phyloP scores from a whole-genome alignment of 1,140 invertebrate species.

The Colletes latitarsis region DNA sequence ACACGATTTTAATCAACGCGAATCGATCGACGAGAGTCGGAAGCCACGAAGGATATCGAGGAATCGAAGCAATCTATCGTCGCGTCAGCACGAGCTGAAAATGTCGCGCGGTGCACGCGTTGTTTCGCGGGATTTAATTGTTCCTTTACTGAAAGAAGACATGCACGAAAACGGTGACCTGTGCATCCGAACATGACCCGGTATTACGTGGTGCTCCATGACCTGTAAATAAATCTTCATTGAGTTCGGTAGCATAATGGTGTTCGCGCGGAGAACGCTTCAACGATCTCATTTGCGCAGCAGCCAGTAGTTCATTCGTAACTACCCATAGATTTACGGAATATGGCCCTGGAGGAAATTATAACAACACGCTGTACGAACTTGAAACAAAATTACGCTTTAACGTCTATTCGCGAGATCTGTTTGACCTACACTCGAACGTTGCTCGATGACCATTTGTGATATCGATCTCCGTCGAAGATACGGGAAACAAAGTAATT shows the following conservation, averaged over 20 bases:
- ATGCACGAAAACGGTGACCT: constrained; percentile 9
- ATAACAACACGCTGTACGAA: not conserved
- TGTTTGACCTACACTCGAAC: no score
- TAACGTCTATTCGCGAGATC: no score
- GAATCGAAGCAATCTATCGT: no score
- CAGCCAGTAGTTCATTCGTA: not conserved
- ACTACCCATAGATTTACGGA: not conserved
- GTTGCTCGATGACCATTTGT: not conserved
- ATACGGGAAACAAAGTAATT: no score
- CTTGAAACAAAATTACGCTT: no score
- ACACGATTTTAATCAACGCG: not conserved
- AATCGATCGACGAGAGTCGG: not conserved
- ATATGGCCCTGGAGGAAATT: not conserved
- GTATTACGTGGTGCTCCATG: not conserved
- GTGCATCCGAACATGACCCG: not conserved
- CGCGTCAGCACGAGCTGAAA: no score
- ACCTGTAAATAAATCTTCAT: constrained; percentile 12
- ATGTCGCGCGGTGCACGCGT: no score
- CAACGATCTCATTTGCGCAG: constrained; percentile 17
- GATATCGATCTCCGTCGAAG: no score
- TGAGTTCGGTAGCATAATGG: not conserved
- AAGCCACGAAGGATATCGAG: not conserved
- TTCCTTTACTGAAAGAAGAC: not conserved
- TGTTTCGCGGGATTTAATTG: not conserved
- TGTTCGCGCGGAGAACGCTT: constrained; percentile 18